These are phyloP conservation scores for Drosophila subobscura DNA, from an alignment of 1,140 invertebrate species.

Conservation along the genomic window DNA sequence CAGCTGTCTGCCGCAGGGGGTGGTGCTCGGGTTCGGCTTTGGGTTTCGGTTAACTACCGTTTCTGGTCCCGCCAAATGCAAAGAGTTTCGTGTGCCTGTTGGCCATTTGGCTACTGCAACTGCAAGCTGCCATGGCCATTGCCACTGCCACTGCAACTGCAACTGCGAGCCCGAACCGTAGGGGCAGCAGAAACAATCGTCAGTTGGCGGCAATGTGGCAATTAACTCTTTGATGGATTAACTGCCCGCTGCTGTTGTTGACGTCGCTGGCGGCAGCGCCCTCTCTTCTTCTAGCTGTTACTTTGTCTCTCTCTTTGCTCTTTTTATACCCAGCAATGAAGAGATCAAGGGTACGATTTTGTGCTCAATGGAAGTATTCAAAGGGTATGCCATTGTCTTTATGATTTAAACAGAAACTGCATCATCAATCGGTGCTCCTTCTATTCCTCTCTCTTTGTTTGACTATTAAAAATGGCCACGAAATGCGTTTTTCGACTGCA, in stretches of 20 bases:
- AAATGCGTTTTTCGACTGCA: conserved; percentile 78
- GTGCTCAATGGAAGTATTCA: too few species aligned
- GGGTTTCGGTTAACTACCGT: conserved; percentile 46
- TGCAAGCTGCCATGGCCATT: conserved; percentile 19
- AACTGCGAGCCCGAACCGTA: conserved; percentile 25
- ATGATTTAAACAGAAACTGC: too few species aligned
- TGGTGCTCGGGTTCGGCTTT: background rate
- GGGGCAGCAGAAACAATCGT: conserved; percentile 16
- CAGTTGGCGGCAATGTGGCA: conserved; percentile 64
- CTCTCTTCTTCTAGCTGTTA: background rate
- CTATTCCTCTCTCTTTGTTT: conserved; percentile 10
- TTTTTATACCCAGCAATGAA: too few species aligned
- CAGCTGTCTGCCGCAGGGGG: conserved; percentile 36
- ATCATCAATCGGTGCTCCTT: background rate
- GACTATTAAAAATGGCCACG: conserved; percentile 67
- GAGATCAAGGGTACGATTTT: too few species aligned
- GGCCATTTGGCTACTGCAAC: conserved; percentile 63
- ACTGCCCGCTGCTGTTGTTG: conserved; percentile 46
- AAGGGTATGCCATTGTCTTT: too few species aligned
- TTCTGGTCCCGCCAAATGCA: conserved; percentile 27
- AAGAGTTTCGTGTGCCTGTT: conserved; percentile 49
- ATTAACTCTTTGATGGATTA: conserved; percentile 81
- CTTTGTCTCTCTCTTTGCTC: too few species aligned
- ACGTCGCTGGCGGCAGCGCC: conserved; percentile 21
- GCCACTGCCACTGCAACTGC: conserved; percentile 19